These are phyloP conservation scores for Alcedo atthis DNA, from an alignment of 2,797 vertebrate species.

Conservation along the genomic window DNA sequence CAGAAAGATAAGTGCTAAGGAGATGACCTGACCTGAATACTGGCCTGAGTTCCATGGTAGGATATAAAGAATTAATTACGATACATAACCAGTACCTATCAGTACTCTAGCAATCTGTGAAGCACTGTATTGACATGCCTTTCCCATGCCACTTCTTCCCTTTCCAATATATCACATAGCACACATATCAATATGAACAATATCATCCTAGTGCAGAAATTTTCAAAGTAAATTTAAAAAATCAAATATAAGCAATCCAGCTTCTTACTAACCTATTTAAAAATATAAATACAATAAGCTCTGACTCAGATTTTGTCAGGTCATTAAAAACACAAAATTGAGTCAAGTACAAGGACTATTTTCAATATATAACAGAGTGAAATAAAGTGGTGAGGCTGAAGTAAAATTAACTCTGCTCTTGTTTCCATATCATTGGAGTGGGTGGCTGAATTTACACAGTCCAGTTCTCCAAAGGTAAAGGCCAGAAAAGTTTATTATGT, in stretches of 20 bases:
- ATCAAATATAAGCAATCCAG: conserved; percentile 69
- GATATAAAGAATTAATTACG: not conserved
- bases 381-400: conserved; percentile 68
- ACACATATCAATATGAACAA: not conserved
- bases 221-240: conserved; percentile 72
- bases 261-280: conserved; percentile 78
- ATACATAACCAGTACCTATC: not conserved
- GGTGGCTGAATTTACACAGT: conserved; percentile 45
- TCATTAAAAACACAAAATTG: conserved; percentile 74
- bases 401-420: conserved; percentile 68
- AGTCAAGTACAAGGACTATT: conserved; percentile 68
- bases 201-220: conserved; percentile 41
- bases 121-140: not conserved
- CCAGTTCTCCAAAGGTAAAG: conserved; percentile 46
- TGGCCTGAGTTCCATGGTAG: not conserved
- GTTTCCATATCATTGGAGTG: conserved; percentile 49
- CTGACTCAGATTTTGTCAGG: conserved; percentile 77
- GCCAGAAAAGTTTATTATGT: conserved; percentile 47
- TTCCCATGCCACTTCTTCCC: not conserved
- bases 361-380: conserved; percentile 66
- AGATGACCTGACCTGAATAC: not conserved
- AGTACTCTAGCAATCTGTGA: not conserved
- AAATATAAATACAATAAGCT: conserved; percentile 79
- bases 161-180: not conserved
- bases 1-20: not conserved